Base-by-base conservation (phyloP, 1,140 invertebrate species). In the Psilanteris sp. region DNA sequence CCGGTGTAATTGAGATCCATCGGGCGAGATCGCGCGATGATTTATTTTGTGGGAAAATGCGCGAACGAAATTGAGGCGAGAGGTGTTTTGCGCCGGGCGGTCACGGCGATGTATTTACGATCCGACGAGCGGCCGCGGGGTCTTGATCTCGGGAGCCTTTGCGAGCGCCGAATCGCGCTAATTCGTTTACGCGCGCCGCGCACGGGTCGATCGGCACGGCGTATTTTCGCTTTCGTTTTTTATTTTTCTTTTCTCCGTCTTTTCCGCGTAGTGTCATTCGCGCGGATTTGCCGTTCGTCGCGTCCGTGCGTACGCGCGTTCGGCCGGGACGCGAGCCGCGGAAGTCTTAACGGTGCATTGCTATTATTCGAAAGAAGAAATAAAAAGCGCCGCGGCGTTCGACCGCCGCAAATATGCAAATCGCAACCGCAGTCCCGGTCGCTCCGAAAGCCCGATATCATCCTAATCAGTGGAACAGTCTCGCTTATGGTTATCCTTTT, bases 401-500 rank as follows among this genome's bases (percentile, higher is more conserved):
- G n/a, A 22, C 15, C 7, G 39, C 29, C 9, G 15, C 20, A 15
- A 24, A 39, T 68, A 68, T 68, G 39, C 50, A 31, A 57, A 55
- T 57, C n/a, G 14, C 11, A 44, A 13, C 9, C n/a, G 31, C 44
- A 48, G 43, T 57, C n/a, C 31, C 39, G 27, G 31, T 29, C 44
- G 61, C 44, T n/a, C 20, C 22, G 37, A 48, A 48, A 29, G 15
- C 32, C 36, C 36, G 66, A 70, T 70, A 70, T 70, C 66, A 70
- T 70, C 66, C 54, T 43, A 70, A 70, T 70, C 54, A 44, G 43
- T 18, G 7, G 24, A 24, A 15, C 37, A 24, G 66, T 61, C 54
- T 32, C 34, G 54, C 36, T 70, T 43, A 52, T 70, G 54, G 50
- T 59, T 70, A 70, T 70, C 66, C 67, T 62, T 72, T 72, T 72